Evolutionary conservation across 2,888 invertebrate species (phyloP).

Genomic region (Pemphredon lugubris): DNA sequence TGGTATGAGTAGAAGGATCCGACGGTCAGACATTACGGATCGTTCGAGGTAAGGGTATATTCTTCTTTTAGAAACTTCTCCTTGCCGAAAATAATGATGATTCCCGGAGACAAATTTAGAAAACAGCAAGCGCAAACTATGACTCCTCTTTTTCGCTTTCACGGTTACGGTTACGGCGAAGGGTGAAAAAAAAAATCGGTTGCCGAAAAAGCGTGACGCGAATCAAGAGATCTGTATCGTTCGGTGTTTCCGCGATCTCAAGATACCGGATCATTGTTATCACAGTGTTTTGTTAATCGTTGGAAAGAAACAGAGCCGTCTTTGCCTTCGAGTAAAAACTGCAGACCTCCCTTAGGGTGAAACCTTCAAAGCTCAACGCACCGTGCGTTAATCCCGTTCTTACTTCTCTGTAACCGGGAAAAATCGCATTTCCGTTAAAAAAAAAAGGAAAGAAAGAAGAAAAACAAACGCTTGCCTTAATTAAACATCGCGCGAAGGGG

Average conservation of each 20-base stretch:
- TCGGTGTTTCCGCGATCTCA: no score
- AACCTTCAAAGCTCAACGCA: conserved; percentile 22
- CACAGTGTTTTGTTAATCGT: conserved; percentile 6
- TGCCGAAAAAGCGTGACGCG: no score
- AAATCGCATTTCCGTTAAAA: conserved; percentile 33
- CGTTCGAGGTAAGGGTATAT: not conserved
- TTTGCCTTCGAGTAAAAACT: conserved; percentile 4
- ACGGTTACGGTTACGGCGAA: no score
- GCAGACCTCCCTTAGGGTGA: not conserved
- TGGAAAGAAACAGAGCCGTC: not conserved
- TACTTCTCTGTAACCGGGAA: not conserved
- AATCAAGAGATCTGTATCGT: no score
- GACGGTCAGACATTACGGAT: conserved; percentile 14
- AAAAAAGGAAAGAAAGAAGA: no score
- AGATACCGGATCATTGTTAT: not conserved
- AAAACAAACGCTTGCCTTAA: conserved; percentile 24
- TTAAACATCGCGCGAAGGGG: conserved; percentile 18
- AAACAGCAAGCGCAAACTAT: no score
- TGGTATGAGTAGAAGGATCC: conserved; percentile 48
- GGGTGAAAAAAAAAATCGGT: no score
- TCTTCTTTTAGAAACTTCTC: no score
- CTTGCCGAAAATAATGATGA: no score
- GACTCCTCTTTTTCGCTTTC: no score
- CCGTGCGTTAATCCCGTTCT: conserved; percentile 39
- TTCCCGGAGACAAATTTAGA: no score